Evolutionary conservation across 2,797 vertebrate genomes (phyloP), one percentile per base, ranked within the genome.

Genomic region (Sebastes variabilis): DNA sequence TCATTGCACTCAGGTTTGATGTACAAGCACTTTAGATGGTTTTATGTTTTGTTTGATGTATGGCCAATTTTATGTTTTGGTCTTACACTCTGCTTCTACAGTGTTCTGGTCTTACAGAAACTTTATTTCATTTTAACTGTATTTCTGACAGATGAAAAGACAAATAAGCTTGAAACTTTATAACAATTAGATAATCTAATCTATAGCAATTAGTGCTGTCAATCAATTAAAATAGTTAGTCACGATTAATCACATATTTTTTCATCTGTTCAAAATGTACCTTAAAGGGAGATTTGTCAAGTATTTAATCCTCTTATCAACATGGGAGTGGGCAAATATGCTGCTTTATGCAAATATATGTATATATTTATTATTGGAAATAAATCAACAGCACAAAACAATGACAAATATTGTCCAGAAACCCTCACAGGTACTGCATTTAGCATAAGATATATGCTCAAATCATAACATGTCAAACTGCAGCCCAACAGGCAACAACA

Each of bases 361-460:
- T 16, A 16, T 7, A 42, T 0, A 42, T 42, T 1, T 42, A 42
- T 42, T 42, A 42, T 42, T 42, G 6, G 38, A 42, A 42, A 3
- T 42, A 0, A 42, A 42, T 42, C 0, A 42, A 42, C 38, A 42
- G 6, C 38, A 16, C 38, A 42, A 42, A 16, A 42, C 14, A 16
- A 42, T 42, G 14, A 42, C 6, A 42, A 1, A 42, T 16, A 42
- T 42, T 3, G 6, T 16, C 38, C 14, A 16, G 14, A 42, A 42
- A 42, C 38, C 14, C 38, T 42, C 14, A 42, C 14, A 6, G 5
- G 14, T 16, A 16, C 38, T 42, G 2, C 38, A 42, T 42, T 16
- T 7, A 42, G 0, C 6, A 42, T 42, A 16, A 16, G 1, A 7
- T 1, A 16, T 14, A 0, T 16, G 14, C 14, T 42, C 38, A 16